Percentiles rank a stretch among this genome's conserved stretches.
Conservation (phyloP, 2,888 invertebrate species). For the Biston stratarius region DNA sequence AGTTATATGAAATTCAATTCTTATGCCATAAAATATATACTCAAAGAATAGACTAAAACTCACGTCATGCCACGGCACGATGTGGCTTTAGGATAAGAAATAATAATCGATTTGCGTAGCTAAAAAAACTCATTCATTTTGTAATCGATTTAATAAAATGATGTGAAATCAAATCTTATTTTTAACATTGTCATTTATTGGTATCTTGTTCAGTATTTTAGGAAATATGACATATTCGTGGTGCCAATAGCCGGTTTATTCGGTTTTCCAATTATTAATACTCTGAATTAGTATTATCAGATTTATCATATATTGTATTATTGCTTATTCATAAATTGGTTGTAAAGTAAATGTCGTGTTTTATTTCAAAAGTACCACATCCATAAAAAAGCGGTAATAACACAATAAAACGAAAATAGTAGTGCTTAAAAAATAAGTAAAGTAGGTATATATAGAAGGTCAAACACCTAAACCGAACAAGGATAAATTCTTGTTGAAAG, state of each 20-base stretch:
- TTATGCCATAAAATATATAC: no score
- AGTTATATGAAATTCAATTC: not conserved
- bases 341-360: slow-evolving; percentile 22
- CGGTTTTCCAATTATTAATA: no score
- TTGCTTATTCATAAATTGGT: slow-evolving; percentile 12
- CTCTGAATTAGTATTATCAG: no score
- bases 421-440: no score
- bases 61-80: slow-evolving; percentile 1
- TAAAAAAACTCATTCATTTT: not conserved
- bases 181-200: no score
- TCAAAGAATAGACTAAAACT: not conserved
- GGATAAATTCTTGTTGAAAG: not conserved
- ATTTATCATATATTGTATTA: no score
- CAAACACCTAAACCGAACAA: not conserved
- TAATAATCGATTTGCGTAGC: not conserved
- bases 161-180: no score
- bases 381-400: not conserved
- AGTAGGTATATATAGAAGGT: no score
- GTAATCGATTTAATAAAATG: no score
- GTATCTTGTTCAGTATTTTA: no score
- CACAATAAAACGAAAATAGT: not conserved
- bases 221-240: no score
- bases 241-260: no score
- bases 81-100: not conserved
- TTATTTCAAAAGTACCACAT: slow-evolving; percentile 36